Evolutionary conservation across 2,113 vertebrate species (phyloP), one percentile per base, ranked within the genome.

Genomic region (Notarius quadriscutis): DNA sequence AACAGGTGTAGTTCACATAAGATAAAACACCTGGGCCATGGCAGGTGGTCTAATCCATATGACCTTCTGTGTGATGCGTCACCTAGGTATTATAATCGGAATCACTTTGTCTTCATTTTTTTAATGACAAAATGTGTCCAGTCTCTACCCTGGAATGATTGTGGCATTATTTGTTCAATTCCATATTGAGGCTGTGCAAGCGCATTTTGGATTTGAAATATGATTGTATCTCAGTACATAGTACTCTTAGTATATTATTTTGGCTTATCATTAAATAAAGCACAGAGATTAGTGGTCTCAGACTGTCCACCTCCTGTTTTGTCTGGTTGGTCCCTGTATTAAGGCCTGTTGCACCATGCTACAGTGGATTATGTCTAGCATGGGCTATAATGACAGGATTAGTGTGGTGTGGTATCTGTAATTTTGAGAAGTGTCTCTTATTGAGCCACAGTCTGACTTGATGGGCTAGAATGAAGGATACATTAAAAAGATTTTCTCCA

Each of bases 251-350:
- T 10, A 55, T 48, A 57, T 67, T 48, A 63, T 87, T 83, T 87
- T 63, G 81, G 51, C 87, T 79, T 83, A 81, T 84, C 60, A 87
- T 89, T 78, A 81, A 84, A 84, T 89, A 87, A 71, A 81, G 82
- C 75, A 87, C 60, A 48, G 53, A 79, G 85, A 84, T 88, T 83
- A 81, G 74, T 27, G 60, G 87, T 84, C 81, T 85, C 87, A 88
- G 87, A 87, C 87, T 83, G 85, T 88, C 72, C 85, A 91, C 87
- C 90, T 91, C 88, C 78, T 85, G 63, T 91, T 91, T 91, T 89
- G 90, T 91, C 90, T 91, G 77, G 51, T 62, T 62, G 82, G 84
- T 83, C 75, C 30, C 41, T 75, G 63, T 87, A 87, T 87, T 86
- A 58, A 90, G 69, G 86, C 82, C 83, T 82, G 69, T 82, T 72